phyloP scores from a whole-genome alignment of 2,797 vertebrate genomes.

The Triplophysa bombifrons region DNA sequence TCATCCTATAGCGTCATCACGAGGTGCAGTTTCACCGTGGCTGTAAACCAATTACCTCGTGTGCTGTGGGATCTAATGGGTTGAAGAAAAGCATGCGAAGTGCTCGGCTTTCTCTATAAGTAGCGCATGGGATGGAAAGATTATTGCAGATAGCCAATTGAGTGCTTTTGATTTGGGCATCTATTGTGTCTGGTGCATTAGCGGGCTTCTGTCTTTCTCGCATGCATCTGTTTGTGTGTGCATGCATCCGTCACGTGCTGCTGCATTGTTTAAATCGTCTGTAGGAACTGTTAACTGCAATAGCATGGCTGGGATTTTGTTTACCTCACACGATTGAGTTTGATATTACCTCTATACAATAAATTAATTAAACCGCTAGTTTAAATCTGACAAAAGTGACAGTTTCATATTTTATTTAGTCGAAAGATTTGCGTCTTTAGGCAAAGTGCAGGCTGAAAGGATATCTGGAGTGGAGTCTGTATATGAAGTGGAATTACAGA shows the following conservation, averaged over 20 bases:
- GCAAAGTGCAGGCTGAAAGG: neutral
- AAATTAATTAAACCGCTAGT: neutral
- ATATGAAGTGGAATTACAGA: neutral
- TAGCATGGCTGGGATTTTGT: neutral
- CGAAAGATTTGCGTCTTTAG: neutral
- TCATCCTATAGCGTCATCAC: conserved; percentile 15
- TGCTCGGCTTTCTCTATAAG: conserved; percentile 34
- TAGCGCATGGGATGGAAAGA: conserved; percentile 42
- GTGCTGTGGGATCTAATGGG: conserved; percentile 40
- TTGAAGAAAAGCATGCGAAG: conserved; percentile 29
- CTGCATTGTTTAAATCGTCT: neutral
- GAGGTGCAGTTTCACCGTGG: conserved; percentile 38
- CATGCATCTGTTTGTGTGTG: conserved; percentile 26
- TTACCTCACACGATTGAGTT: neutral
- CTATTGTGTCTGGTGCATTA: conserved; percentile 43
- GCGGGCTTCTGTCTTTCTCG: neutral
- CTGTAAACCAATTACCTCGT: conserved; percentile 42
- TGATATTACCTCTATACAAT: no score
- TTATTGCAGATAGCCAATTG: conserved; percentile 36
- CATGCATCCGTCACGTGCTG: conserved; percentile 15
- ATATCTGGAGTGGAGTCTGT: neutral
- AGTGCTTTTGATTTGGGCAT: conserved; percentile 36
- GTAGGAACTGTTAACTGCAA: conserved; percentile 16
- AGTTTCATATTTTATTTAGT: no score
- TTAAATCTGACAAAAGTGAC: no score